A percentile compares a stretch with the other conserved stretches of the same genome.
These are phyloP conservation scores for Dendrolimus houi DNA, from an alignment of 2,888 invertebrate species.

Conservation along the genomic window DNA sequence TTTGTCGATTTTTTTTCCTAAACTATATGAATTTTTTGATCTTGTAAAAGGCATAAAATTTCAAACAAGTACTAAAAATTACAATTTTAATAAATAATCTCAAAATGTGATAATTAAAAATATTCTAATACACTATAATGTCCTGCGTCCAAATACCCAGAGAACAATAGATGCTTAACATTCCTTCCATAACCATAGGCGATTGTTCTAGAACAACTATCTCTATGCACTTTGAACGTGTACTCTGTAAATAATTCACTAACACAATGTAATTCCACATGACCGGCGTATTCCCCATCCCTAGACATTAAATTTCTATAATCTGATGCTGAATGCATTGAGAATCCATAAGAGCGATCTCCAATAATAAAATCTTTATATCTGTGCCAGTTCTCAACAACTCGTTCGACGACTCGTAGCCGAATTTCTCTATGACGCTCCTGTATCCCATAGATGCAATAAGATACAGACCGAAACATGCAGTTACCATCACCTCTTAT, in stretches of 20 bases:
- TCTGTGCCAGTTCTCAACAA: slow-evolving; percentile 47
- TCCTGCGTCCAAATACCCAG: slow-evolving; percentile 56
- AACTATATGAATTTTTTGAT: no score
- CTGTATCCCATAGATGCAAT: slow-evolving; percentile 50
- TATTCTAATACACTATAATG: slow-evolving; percentile 63
- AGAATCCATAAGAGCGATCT: slow-evolving; percentile 47
- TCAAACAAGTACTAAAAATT: not conserved
- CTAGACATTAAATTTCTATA: slow-evolving; percentile 48
- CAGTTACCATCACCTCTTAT: slow-evolving; percentile 63
- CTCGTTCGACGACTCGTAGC: slow-evolving; percentile 42
- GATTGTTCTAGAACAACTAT: slow-evolving; percentile 40
- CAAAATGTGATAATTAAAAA: slow-evolving; percentile 16
- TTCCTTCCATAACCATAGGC: slow-evolving; percentile 51
- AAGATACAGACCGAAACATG: slow-evolving; percentile 55
- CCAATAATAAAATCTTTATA: slow-evolving; percentile 64
- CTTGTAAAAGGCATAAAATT: not conserved
- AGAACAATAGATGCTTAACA: slow-evolving; percentile 53
- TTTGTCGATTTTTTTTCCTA: no score
- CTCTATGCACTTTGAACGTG: slow-evolving; percentile 54
- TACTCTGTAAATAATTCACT: slow-evolving; percentile 50
- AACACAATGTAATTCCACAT: slow-evolving; percentile 54
- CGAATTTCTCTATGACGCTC: slow-evolving; percentile 55
- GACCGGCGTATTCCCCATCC: slow-evolving; percentile 62
- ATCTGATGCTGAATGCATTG: slow-evolving; percentile 30
- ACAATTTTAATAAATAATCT: slow-evolving; percentile 3